Evolutionary conservation across 2,113 vertebrate genomes (phyloP), one percentile per base, ranked within the genome.

Genomic region (Silurus glanis): DNA sequence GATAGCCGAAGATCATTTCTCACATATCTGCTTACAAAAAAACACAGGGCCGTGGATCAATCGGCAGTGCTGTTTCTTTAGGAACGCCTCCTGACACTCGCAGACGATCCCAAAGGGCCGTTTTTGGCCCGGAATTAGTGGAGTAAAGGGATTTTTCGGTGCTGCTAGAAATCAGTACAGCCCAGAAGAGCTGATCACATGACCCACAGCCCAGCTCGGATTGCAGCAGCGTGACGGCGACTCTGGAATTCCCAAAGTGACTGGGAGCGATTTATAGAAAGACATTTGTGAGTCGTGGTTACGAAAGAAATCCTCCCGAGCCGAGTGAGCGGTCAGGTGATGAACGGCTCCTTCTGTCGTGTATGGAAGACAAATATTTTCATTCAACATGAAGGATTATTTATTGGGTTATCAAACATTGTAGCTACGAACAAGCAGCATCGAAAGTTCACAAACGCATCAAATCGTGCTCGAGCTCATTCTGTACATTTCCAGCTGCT

Each of bases 71-170:
- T 10, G 10, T 23, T 55, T 82, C 59, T 69, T 59, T 19, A 19
- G 37, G 37, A 78, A 21, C 23, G 25, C 37, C 12, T 5, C 19
- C 0, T 4, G 25, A 25, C 37, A 53, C 69, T 49, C 5, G 28
- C 4, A 19, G 9, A 59, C 37, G 4, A 59, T 37, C 12, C 59
- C 69, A 47, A 2, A 37, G 66, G 67, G 37, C 67, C 9, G 45
- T 28, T 6, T 75, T 75, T 75, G 66, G 66, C 45, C 69, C 69
- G 59, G 21, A n/a, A 59, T 75, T 49, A 78, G 14, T 58, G 85
- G 56, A 75, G 55, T 72, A 51, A 71, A 58, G 81, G 25, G 75
- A 67, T 67, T 37, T 37, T 37, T 37, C 37, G 37, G 2, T 25
- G 17, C 4, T 17, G 21, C 71, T 74, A 49, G 61, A 83, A 72